These are phyloP conservation scores for Panagrolaimus sp. DNA, from an alignment of 1,140 invertebrate species.

Conservation along the genomic window DNA sequence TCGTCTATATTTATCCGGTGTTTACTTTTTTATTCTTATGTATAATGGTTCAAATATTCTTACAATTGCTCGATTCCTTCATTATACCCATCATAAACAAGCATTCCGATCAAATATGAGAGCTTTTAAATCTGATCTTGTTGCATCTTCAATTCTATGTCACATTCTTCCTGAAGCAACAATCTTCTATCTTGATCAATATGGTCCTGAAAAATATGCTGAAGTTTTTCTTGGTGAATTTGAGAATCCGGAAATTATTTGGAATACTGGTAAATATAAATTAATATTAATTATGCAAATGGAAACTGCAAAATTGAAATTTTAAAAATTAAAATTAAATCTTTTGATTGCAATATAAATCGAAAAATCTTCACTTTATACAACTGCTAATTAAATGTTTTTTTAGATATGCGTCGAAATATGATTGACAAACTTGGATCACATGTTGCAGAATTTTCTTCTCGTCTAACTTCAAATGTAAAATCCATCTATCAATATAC, in stretches of 20 bases:
- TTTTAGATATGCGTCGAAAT: conserved; percentile 67
- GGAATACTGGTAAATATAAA: conserved; percentile 66
- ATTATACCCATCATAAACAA: conserved; percentile 87
- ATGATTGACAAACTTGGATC: conserved; percentile 92
- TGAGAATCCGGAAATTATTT: conserved; percentile 93
- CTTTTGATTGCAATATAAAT: conserved; percentile 29
- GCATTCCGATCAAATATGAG: conserved; percentile 67
- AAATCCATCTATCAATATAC: conserved; percentile 92
- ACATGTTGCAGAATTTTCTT: conserved; percentile 90
- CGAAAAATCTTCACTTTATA: conserved; percentile 15
- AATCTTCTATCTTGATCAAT: conserved; percentile 96
- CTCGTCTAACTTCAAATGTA: conserved; percentile 82
- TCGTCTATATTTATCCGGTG: conserved; percentile 85
- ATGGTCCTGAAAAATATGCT: conserved; percentile 94
- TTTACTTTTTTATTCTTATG: conserved; percentile 98
- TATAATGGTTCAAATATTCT: conserved; percentile 97
- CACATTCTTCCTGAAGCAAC: conserved; percentile 94
- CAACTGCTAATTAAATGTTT: conserved; percentile 21
- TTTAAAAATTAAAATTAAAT: conserved; percentile 19
- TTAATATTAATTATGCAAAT: not conserved
- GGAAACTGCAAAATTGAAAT: not conserved
- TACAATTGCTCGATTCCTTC: conserved; percentile 85
- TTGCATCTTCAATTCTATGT: conserved; percentile 69
- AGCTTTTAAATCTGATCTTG: conserved; percentile 50
- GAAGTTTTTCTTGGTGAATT: conserved; percentile 98